Base-by-base conservation (phyloP, 1,140 invertebrate species). In the Drosophila nebulosa region DNA sequence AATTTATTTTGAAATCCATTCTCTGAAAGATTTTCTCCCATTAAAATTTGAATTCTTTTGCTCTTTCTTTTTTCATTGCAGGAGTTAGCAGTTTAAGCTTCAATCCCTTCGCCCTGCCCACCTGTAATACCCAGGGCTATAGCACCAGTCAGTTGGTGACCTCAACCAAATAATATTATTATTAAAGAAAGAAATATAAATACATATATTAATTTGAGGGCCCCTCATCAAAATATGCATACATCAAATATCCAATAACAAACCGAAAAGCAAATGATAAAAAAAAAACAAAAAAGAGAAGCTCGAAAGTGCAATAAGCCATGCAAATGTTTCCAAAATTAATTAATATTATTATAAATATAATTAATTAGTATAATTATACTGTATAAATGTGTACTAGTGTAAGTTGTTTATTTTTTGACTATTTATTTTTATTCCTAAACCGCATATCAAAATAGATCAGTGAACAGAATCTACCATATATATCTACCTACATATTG, bases 81-180 rank as follows among this genome's bases (percentile, higher is more conserved):
- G 94, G 94, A 94, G 94, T 95, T 92, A 92, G 96, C 88, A 95
- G 96, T 72, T 93, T 97, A 57, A 95, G 95, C 77, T 96, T 97
- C 93, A 97, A 97, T 91, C 97, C 96, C 35, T 97, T 98, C 93
- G 96, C 96, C 68, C 93, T 98, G 88, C 96, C 97, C 16, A 97
- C 96, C 39, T 97, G 96, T 92, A 97, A 95, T 90, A 94, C 95
- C 21, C 97, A 97, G 91, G 94, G 95, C 61, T 98, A 98, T 92
- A 94, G 95, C 68, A 94, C 95, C 77, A 95, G 94, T 77, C 95
- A 96, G n/a, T 93, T 97, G 59, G 95, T 97, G 27, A 95, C 96
- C 55, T 95, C 95, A 35, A 94, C 95, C 85, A 96, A 96, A 93
- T 97, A 96, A 94, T 94, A 93, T 92, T 92, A 90, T 73, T 86